Conservation (phyloP, 2,797 vertebrate genomes). For the Petrocephalus sullivani region DNA sequence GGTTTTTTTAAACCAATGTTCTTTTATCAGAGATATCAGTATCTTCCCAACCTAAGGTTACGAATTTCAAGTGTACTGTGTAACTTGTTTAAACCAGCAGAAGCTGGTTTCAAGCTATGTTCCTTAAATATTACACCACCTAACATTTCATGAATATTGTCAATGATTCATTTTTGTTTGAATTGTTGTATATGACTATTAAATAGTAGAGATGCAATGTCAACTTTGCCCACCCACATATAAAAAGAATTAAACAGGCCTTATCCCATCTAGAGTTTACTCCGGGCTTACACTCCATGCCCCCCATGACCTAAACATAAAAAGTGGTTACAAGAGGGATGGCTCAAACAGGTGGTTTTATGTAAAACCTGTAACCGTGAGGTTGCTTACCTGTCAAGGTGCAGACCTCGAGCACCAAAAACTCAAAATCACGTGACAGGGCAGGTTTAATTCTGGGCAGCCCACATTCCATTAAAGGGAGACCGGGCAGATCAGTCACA, state of each 20-base stretch:
- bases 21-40: neutral
- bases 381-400: neutral
- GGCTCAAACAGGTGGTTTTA: neutral
- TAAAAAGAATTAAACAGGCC: neutral
- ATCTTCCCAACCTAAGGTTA: neutral
- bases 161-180: neutral
- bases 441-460: neutral
- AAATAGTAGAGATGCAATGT: neutral
- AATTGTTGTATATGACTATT: neutral
- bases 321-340: neutral
- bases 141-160: neutral
- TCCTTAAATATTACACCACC: neutral
- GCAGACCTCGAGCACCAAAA: neutral
- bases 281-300: neutral
- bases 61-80: neutral
- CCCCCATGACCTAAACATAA: neutral
- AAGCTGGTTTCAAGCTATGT: neutral
- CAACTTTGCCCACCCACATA: neutral
- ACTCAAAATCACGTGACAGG: neutral
- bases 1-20: too few relatives aligned
- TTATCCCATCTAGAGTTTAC: neutral
- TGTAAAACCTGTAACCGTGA: neutral
- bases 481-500: neutral
- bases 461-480: slow-evolving; percentile 9
- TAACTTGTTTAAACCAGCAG: neutral